A percentile compares a stretch with the other conserved stretches of the same genome.
These are phyloP conservation scores for Galeruca laticollis DNA, from an alignment of 2,888 invertebrate genomes.

Conservation along the genomic window DNA sequence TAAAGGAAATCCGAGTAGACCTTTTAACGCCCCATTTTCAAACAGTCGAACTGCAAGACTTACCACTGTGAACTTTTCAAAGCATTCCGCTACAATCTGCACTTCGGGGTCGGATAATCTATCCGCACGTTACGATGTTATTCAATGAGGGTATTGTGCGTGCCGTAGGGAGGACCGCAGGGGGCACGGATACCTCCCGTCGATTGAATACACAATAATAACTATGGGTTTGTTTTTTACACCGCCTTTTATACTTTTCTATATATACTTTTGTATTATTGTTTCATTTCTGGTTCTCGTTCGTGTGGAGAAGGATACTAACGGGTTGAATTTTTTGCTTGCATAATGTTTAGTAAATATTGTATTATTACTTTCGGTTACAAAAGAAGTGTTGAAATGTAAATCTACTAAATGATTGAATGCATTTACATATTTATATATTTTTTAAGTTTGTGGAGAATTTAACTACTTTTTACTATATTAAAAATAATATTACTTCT, in stretches of 20 bases:
- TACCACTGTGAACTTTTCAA: slow-evolving; percentile 51
- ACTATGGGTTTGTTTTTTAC: slow-evolving; percentile 54
- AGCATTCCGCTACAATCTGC: slow-evolving; percentile 59
- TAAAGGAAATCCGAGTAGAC: slow-evolving; percentile 45
- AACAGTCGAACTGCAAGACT: slow-evolving; percentile 48
- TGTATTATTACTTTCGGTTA: too few relatives aligned
- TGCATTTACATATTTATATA: too few relatives aligned
- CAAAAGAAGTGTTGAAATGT: too few relatives aligned
- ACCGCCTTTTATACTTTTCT: slow-evolving; percentile 54
- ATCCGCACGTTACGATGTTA: slow-evolving; percentile 46
- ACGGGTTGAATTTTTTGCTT: background rate
- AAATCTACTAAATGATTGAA: too few relatives aligned
- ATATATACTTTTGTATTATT: slow-evolving; percentile 52
- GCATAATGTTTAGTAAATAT: background rate
- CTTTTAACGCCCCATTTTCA: slow-evolving; percentile 50
- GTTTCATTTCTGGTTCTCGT: slow-evolving; percentile 48
- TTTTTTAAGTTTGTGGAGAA: too few relatives aligned
- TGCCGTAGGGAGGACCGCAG: slow-evolving; percentile 54
- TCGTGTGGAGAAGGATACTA: background rate
- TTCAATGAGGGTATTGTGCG: slow-evolving; percentile 58
- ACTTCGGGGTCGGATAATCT: slow-evolving; percentile 56
- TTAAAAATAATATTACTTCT: too few relatives aligned
- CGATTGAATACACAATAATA: slow-evolving; percentile 58
- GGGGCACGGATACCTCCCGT: slow-evolving; percentile 58
- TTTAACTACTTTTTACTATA: too few relatives aligned